Evolutionary conservation across 1,140 invertebrate genomes (phyloP), one percentile per base, ranked within the genome.

Genomic region (Diabrotica virgifera): DNA sequence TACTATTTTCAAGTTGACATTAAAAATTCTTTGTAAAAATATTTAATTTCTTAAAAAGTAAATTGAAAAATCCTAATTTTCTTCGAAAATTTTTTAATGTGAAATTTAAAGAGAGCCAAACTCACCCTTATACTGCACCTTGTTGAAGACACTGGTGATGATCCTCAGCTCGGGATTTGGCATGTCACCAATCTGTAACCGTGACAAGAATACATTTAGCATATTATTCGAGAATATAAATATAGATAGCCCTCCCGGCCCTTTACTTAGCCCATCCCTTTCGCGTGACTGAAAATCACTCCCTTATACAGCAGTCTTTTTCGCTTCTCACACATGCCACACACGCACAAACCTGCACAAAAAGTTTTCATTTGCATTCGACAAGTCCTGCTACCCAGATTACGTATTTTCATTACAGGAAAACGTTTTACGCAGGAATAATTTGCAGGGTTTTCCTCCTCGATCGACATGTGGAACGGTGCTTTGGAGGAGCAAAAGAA

Each of bases 111-210:
- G n/a, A 46, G 5, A 46, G n/a, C 8, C 8, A 8, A 6, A 46
- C 84, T 85, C 79, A 93, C 92, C 92, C 85, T 89, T 86, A 73
- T 86, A 92, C 68, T 84, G 82, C 62, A 94, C 90, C 82, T 92
- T 90, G 72, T 86, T 90, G 77, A 94, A 92, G 63, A 90, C 90
- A 74, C 88, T 93, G n/a, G 92, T 94, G 76, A 95, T 89, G 71
- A 93, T 86, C 71, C 91, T 84, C 52, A 96, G 79, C 77, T 95
- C 93, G 7, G 88, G 86, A 80, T 95, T 94, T 65, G 90, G 89
- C 40, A 86, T 88, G 69, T 94, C 89, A 13, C 92, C 92, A 71
- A 94, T 89, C 90, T 94, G 82, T 60, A 87, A 86, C 59, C 69
- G 69, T 70, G 74, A 82, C 76, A 78, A 67, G 66, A 72, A 74